Evolutionary conservation across 2,888 invertebrate genomes (phyloP).

Genomic region (Perizoma flavofasciatum): DNA sequence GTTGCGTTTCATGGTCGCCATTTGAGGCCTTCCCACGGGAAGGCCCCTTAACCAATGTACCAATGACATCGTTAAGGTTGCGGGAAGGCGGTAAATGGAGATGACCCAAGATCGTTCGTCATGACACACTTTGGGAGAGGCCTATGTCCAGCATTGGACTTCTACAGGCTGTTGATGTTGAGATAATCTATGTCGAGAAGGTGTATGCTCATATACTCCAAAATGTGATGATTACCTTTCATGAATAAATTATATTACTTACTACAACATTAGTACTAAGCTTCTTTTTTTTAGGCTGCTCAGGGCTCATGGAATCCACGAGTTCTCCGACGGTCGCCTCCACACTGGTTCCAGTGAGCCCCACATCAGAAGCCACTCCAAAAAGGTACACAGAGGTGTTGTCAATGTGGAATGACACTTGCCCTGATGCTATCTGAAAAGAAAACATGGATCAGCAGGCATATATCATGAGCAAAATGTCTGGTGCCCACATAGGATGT

Average conservation of each 20-base stretch:
- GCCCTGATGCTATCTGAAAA: conserved; percentile 86
- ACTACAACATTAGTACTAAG: conserved; percentile 65
- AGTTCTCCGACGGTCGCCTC: conserved; percentile 82
- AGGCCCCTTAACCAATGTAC: too few relatives aligned
- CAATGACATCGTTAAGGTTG: too few relatives aligned
- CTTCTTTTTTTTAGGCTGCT: conserved; percentile 77
- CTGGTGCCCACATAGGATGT: too few relatives aligned
- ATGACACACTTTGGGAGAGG: too few relatives aligned
- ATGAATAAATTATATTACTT: conserved; percentile 9
- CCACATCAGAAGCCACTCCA: conserved; percentile 84
- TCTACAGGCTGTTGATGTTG: too few relatives aligned
- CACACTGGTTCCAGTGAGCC: conserved; percentile 77
- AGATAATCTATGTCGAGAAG: background rate
- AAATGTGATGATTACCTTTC: background rate
- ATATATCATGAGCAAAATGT: too few relatives aligned
- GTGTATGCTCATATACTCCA: too few relatives aligned
- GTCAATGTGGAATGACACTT: conserved; percentile 88
- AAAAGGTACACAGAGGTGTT: conserved; percentile 87
- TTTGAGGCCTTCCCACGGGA: too few relatives aligned
- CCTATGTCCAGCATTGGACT: too few relatives aligned
- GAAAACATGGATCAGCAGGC: background rate
- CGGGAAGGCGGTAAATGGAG: too few relatives aligned
- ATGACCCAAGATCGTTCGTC: too few relatives aligned
- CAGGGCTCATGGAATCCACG: conserved; percentile 69
- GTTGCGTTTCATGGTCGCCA: too few relatives aligned